Base-by-base conservation (phyloP, 2,113 vertebrate species). In the Mesembrinibis cayennensis region DNA sequence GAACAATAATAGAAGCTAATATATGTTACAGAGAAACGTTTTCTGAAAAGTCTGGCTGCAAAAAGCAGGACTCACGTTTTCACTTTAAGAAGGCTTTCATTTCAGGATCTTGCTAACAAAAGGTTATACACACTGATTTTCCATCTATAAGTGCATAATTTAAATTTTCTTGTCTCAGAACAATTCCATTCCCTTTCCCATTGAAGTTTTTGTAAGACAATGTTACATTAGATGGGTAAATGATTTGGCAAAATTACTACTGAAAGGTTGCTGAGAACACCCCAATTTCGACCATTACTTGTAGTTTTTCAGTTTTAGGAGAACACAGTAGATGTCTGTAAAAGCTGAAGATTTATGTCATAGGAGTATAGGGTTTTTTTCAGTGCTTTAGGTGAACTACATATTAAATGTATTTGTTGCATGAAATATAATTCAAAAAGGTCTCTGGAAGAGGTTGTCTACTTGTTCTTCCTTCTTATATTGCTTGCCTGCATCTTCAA, bases 101-200 rank as follows among this genome's bases (percentile, higher is more conserved):
- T 92, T 89, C 47, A 69, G 10, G 20, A 34, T 55, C 32, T 80
- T 55, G 22, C 80, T 83, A 38, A 63, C 16, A 79, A 62, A 52
- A 55, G 4, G n/a, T 52, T 76, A 16, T 12, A 38, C 10, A 30
- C 19, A 8, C 34, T 9, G 40, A 44, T 88, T 94, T 95, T 59
- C 83, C 49, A 87, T 91, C 86, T 93, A 23, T 62, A 74, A 69
- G 18, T 4, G 7, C 19, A 79, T 82, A 55, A 95, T 63, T 86
- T 45, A 67, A 55, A 9, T 81, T 61, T 94, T 89, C 29, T 69
- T 73, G 56, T 16, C 40, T 77, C 19, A 14, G 59, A 95, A 95
- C 32, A 73, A 38, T 73, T 89, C 59, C 6, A 9, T 79, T 82
- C 20, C 12, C 9, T 53, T 79, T 85, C 30, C 44, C 11, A 21